These are phyloP conservation scores for Acholoe squamosa DNA, from an alignment of 2,888 invertebrate genomes.

Conservation along the genomic window DNA sequence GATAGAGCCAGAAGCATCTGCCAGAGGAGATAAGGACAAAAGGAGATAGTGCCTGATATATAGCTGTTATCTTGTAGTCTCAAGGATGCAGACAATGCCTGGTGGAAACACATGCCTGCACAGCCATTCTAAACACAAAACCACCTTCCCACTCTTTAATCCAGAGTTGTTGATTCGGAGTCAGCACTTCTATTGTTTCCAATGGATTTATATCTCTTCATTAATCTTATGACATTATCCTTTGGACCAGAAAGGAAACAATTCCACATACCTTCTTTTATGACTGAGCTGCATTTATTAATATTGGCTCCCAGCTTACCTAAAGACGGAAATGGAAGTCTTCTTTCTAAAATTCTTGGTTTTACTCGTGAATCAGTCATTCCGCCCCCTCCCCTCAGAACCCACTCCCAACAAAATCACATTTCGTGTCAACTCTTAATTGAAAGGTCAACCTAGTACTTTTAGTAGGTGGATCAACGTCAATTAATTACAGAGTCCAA, in stretches of 20 bases:
- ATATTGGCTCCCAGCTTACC: not conserved
- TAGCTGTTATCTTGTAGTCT: constrained; percentile 1
- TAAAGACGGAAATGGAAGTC: not conserved
- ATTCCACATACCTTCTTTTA: not conserved
- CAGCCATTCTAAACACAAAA: too few species aligned
- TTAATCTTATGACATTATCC: not conserved
- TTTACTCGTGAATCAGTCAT: not conserved
- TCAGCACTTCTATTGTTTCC: not conserved
- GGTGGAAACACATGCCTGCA: not conserved
- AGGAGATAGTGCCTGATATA: constrained; percentile 23
- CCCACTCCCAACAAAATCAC: not conserved
- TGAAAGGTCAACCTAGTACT: not conserved
- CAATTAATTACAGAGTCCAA: not conserved
- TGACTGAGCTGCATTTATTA: not conserved
- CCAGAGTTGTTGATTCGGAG: not conserved
- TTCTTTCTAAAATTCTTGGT: not conserved
- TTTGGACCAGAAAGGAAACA: not conserved
- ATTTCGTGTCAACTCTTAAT: not conserved
- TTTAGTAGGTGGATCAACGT: not conserved
- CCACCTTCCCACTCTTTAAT: not conserved
- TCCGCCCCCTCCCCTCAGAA: not conserved
- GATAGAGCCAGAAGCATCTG: not conserved
- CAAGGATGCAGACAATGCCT: not conserved
- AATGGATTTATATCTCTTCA: constrained; percentile 15
- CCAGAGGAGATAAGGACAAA: not conserved